Percentiles rank a stretch among this genome's conserved stretches.
Conservation (phyloP, 2,113 vertebrate genomes). For the Zosterops japonicus region DNA sequence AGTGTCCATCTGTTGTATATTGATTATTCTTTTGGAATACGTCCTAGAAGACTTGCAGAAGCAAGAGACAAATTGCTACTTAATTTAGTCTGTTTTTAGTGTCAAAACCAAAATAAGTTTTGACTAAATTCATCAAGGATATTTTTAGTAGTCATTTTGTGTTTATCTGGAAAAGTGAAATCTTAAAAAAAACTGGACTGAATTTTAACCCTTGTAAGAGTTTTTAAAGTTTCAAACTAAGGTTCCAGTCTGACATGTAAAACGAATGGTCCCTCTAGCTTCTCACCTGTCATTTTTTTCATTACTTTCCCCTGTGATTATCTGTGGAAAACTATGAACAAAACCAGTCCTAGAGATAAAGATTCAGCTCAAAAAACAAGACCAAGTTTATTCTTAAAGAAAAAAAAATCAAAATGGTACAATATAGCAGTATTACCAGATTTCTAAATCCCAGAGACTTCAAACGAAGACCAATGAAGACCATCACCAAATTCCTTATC, state of each 20-base stretch:
- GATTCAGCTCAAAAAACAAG: neutral
- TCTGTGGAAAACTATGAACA: neutral
- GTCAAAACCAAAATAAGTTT: neutral
- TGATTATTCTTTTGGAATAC: neutral
- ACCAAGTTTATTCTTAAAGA: neutral
- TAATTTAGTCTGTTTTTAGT: neutral
- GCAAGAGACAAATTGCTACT: neutral
- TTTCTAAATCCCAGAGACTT: neutral
- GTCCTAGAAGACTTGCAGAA: neutral
- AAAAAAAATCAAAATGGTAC: neutral
- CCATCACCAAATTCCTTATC: fast-evolving
- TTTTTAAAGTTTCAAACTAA: neutral
- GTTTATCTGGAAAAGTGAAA: neutral
- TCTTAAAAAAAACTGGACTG: neutral
- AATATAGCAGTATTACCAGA: neutral
- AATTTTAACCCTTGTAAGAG: neutral
- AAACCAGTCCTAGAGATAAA: neutral
- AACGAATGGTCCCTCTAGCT: neutral
- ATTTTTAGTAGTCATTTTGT: neutral
- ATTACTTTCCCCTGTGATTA: neutral
- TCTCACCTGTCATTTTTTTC: neutral
- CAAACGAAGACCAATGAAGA: neutral
- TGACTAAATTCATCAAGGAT: neutral
- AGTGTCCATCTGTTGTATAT: neutral
- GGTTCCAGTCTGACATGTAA: neutral